Evolutionary conservation across 2,113 vertebrate genomes (phyloP), one percentile per base, ranked within the genome.

Genomic region (Microcebus tavaratra): DNA sequence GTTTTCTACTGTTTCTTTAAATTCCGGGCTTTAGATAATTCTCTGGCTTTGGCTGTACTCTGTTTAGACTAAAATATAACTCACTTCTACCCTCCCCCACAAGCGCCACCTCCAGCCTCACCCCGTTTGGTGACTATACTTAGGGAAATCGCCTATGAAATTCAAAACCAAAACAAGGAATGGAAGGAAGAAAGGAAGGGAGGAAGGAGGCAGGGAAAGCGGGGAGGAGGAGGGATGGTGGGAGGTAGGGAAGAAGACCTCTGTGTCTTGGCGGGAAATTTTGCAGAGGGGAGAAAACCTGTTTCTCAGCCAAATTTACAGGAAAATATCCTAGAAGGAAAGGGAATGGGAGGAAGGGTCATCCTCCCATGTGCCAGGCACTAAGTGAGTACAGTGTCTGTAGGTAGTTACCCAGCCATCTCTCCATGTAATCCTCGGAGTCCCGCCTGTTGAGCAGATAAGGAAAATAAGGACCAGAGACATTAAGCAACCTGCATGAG

Each of bases 31-130:
- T 39, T 4, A 17, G 25, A 55, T 31, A 31, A 3, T 23, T 3
- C 4, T 17, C n/a, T 6, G n/a, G 72, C n/a, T 23, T 78, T 45
- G 15, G 6, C 45, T 36, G 20, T 0, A 0, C 50, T 48, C 29
- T 3, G 2, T 27, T 70, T 39, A 36, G 31, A 1, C 8, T 10
- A 13, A 12, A 18, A 10, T 6, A 1, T 29, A 42, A 25, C 31
- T 59, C 25, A 1, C 45, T 10, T 17, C 10, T 29, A 23, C n/a
- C 10, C 5, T 61, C 65, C 5, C 5, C 10, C 4, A 1, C 34
- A 36, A 31, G 6, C 3, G 8, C 10, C 0, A 39, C 18, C 17
- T 15, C 4, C 2, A 13, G 6, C n/a, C 1, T 0, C 0, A 0
- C 20, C 17, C 39, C 20, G 6, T 18, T n/a, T 34, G 21, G 34